Base-by-base conservation (phyloP, 2,797 vertebrate species). In the Anabas testudineus region DNA sequence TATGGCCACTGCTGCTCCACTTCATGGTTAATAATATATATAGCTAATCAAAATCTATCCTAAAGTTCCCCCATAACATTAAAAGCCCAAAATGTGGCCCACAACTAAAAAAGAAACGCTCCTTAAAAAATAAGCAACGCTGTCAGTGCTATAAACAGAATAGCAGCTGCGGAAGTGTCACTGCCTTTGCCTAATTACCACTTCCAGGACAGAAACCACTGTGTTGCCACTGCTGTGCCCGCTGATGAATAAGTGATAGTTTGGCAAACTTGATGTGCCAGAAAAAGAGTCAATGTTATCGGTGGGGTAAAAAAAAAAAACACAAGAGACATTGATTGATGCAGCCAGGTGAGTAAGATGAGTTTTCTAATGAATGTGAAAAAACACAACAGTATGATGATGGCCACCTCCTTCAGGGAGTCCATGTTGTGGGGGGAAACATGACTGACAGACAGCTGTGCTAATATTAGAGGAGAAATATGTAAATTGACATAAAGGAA, bases 131-230 rank as follows among this genome's bases (percentile, higher is more conserved):
- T 36, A 60, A 71, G 43, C n/a, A 61, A 22, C 18, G 52, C 22
- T 39, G 18, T 68, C 54, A 48, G 14, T 46, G 67, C 41, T 61
- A 41, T 36, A 63, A 75, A 78, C 63, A 26, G 57, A 5, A 34
- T n/a, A 58, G 65, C 78, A 59, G 64, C 69, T 78, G 61, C 67
- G 66, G 65, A 82, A 82, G 82, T 71, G 55, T 72, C 67, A 68
- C 59, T 48, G 15, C 47, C 66, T 72, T 71, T 58, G 47, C 46
- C 64, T 64, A 71, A 84, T 86, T 80, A 81, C 58, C 46, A 52
- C 63, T 76, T 71, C 36, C 48, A 76, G 49, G 57, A 62, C 61
- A 72, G 48, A 51, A 74, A 70, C 71, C 63, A 73, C 47, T 60
- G 65, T 0, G 18, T 22, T 71, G 57, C 49, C 56, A 67, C 70